Conservation (phyloP, 1,140 invertebrate species). For the Brachionus sp. region DNA sequence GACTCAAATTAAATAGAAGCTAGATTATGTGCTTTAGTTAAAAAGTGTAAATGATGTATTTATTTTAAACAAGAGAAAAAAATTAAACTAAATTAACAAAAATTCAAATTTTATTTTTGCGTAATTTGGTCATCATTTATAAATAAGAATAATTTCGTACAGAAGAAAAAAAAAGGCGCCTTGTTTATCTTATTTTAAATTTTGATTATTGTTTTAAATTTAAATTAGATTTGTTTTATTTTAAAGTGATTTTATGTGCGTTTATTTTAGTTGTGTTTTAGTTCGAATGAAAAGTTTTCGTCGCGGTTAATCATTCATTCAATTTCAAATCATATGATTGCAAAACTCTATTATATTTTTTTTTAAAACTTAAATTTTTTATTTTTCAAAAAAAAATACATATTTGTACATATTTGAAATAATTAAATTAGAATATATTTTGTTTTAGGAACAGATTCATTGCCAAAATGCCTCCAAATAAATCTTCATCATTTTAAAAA, state of each 20-base stretch:
- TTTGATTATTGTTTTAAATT: background rate
- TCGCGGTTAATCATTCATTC: conserved; percentile 43
- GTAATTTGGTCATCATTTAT: background rate
- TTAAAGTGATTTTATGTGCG: conserved; percentile 8
- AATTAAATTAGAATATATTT: background rate
- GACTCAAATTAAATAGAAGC: no score
- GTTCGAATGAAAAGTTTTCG: conserved; percentile 7
- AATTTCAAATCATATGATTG: conserved; percentile 36
- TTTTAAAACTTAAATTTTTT: background rate
- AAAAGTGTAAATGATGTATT: no score
- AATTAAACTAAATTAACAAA: background rate
- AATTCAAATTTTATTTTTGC: background rate
- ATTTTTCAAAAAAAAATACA: background rate
- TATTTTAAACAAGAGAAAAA: background rate
- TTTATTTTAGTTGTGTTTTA: background rate
- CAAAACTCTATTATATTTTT: conserved; percentile 5
- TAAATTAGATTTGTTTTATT: background rate
- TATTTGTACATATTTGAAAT: conserved; percentile 23
- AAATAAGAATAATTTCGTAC: background rate
- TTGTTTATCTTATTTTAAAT: background rate
- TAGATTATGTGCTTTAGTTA: no score
- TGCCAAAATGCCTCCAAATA: background rate
- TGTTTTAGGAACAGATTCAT: background rate
- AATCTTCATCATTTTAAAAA: background rate
- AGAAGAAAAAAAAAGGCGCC: background rate